Evolutionary conservation across 1,140 invertebrate genomes (phyloP).

Genomic region (Chelonus insularis): DNA sequence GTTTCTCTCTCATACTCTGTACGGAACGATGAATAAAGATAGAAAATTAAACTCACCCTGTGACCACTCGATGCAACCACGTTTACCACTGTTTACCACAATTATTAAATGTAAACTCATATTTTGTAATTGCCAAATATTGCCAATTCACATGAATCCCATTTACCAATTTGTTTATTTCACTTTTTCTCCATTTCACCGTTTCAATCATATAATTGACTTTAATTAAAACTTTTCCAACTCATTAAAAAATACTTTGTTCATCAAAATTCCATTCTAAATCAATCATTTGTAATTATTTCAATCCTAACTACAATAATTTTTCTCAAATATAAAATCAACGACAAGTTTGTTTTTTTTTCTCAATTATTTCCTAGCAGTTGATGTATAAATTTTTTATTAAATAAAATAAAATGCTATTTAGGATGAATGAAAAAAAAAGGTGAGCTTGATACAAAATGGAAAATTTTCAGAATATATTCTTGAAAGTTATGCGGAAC

Average conservation of each 20-base stretch:
- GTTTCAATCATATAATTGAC: background rate
- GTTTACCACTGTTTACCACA: slow-evolving; percentile 54
- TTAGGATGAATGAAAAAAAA: no score
- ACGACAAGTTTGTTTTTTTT: no score
- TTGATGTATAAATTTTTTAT: no score
- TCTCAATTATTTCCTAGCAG: no score
- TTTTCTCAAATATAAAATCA: no score
- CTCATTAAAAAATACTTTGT: no score
- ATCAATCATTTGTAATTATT: no score
- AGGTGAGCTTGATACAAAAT: no score
- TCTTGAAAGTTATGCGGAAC: background rate
- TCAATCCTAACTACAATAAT: no score
- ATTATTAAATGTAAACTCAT: slow-evolving; percentile 55
- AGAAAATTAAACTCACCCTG: slow-evolving; percentile 4
- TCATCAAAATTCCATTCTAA: no score
- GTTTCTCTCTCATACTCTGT: background rate
- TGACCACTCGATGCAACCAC: slow-evolving; percentile 22
- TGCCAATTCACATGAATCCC: slow-evolving; percentile 22
- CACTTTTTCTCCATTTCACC: background rate
- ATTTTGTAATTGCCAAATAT: slow-evolving; percentile 38
- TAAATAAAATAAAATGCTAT: no score
- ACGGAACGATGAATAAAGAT: slow-evolving; percentile 1
- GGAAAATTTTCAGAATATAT: background rate
- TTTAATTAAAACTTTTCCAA: background rate
- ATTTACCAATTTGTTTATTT: slow-evolving; percentile 6